Base-by-base conservation (phyloP, 2,888 invertebrate genomes). In the Drosophila koepferae region DNA sequence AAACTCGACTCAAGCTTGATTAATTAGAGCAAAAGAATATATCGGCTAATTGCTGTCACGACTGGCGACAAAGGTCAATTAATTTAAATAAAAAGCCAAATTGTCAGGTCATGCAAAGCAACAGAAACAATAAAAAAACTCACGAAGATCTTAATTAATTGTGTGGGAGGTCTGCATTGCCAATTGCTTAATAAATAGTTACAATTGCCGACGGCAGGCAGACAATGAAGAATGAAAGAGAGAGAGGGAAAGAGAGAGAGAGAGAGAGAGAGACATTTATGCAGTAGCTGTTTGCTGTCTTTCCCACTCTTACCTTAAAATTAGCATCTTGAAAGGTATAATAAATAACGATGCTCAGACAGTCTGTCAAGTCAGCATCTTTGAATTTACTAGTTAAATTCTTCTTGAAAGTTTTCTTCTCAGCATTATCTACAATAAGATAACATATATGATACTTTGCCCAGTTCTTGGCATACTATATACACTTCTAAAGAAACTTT, bases 31-130 rank as follows among this genome's bases (percentile, higher is more conserved):
- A 74, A 66, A 68, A 70, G 53, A 34, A 51, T 31, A 73, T 56
- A 68, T 63, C 67, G 75, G 75, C 77, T 90, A 87, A 87, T 87
- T 90, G 90, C 87, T 89, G 77, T 83, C 86, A 86, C 74, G 81
- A 77, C 77, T 73, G 70, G 79, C 84, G 72, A 67, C 68, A 66
- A 70, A 72, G 88, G 88, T 90, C 89, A 88, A 90, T 88, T 90
- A 79, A 88, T 88, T 88, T 89, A 89, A 90, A 88, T 88, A 89
- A 80, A 90, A 81, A 71, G 79, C 49, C 81, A 80, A 88, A 66
- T 75, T 81, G 82, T 63, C 65, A 58, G 74, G 34, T 74, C 85
- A 64, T 71, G 36, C 68, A 78, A 71, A 61, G 65, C 68, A 72
- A 61, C 65, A 51, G 58, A 38, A 38, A 55, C 31, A 60, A 62